phyloP scores from a whole-genome alignment of 2,888 invertebrate genomes.

The Periphyllus acericola region DNA sequence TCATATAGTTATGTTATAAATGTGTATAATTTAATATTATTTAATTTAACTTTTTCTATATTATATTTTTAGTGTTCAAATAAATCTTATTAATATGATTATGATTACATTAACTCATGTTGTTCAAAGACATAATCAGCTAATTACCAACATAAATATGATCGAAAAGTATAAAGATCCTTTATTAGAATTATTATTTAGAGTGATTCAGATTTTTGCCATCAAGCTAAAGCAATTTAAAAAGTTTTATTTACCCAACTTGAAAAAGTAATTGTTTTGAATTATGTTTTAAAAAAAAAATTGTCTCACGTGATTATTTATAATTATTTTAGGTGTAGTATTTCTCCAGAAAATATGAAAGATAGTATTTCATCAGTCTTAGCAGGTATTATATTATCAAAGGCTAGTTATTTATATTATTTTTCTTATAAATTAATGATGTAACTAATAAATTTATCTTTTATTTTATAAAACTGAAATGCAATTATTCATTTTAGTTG shows the following conservation, averaged over 20 bases:
- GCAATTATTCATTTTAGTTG: too few species aligned
- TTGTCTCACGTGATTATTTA: not conserved
- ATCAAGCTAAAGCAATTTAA: constrained; percentile 51
- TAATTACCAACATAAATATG: constrained; percentile 34
- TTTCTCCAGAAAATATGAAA: constrained; percentile 5
- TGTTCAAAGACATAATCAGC: constrained; percentile 34
- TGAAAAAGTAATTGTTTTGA: constrained; percentile 40
- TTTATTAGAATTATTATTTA: constrained; percentile 43
- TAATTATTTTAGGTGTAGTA: constrained; percentile 11
- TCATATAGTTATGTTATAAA: not conserved
- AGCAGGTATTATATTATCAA: constrained; percentile 28
- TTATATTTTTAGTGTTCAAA: constrained; percentile 43
- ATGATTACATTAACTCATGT: constrained; percentile 51
- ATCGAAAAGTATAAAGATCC: constrained; percentile 4
- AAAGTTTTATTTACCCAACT: constrained; percentile 39
- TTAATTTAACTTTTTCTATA: not conserved
- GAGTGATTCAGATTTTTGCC: constrained; percentile 46
- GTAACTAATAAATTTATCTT: not conserved
- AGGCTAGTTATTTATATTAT: not conserved
- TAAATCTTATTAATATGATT: constrained; percentile 53
- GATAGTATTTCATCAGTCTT: constrained; percentile 38
- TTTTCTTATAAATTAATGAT: not conserved
- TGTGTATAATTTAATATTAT: not conserved
- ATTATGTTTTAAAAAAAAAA: not conserved
- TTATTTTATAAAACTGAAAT: not conserved